phyloP scores from a whole-genome alignment of 2,888 invertebrate genomes.

The Trilocha varians region DNA sequence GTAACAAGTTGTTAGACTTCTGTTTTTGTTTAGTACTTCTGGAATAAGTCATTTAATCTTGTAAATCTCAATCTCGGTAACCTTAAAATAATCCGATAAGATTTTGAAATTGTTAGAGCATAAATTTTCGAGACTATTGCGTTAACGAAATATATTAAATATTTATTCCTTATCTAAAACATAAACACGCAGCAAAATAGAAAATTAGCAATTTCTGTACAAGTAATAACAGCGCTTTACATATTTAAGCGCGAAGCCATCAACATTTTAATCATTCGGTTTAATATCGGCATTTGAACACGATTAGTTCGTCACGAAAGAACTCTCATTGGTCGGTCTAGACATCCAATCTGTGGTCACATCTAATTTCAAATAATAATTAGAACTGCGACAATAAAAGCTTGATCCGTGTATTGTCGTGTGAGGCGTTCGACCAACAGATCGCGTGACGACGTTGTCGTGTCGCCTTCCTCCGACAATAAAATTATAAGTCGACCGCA shows the following conservation, averaged over 20 bases:
- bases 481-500: constrained; percentile 71
- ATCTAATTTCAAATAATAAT: constrained; percentile 61
- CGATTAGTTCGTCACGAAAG: constrained; percentile 65
- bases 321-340: constrained; percentile 49
- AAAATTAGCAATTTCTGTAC: constrained; percentile 12
- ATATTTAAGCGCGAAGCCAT: constrained; percentile 26
- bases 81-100: neutral
- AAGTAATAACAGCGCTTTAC: constrained; percentile 8
- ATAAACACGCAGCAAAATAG: constrained; percentile 32
- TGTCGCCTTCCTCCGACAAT: constrained; percentile 67
- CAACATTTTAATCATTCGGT: constrained; percentile 52
- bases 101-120: neutral
- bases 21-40: no score
- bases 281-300: constrained; percentile 52
- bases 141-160: neutral
- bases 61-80: neutral
- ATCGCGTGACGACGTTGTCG: constrained; percentile 63
- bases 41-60: neutral
- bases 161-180: constrained; percentile 20
- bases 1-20: no score
- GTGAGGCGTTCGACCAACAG: constrained; percentile 33
- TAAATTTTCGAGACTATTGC: neutral
- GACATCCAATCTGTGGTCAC: constrained; percentile 56
- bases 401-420: constrained; percentile 49
- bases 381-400: constrained; percentile 61